Base-by-base conservation (phyloP, 2,113 vertebrate species). In the Phoxinus phoxinus region DNA sequence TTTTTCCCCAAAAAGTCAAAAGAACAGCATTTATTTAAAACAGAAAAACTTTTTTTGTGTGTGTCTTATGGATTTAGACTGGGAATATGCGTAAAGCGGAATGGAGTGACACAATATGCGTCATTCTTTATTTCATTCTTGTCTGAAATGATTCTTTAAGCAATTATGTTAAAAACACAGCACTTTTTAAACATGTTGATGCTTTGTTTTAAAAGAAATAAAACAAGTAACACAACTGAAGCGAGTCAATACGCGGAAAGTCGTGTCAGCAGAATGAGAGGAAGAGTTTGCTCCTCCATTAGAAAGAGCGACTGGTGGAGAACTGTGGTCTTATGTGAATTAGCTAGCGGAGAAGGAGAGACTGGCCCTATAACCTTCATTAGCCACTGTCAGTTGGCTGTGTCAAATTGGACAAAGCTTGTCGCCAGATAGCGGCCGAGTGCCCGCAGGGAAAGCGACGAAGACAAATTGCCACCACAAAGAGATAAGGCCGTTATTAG, bases 301-400 rank as follows among this genome's bases (percentile, higher is more conserved):
- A 85, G 56, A 72, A 25, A 25, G 44, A 76, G 37, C 2, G 23
- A 46, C 67, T 81, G 86, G 27, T 41, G 51, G 51, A 15, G 37
- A 85, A 56, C 65, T 17, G 37, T 32, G 77, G 81, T 84, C 48
- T 89, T 35, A 74, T 87, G 86, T 67, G 83, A 90, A 73, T 86
- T 46, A 61, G 71, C 75, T 53, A 56, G 6, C 30, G 87, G 83
- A 82, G 74, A 58, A 30, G 32, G 84, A 84, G 76, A 88, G 80
- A 46, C 84, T 85, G 75, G 53, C 90, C 87, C 59, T 2, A 78
- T 91, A 91, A 93, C 92, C 92, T 94, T 93, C 91, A 93, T 93
- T 93, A 93, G 87, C 32, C 8, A n/a, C 84, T 84, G 84, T 89
- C 89, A 67, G 86, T 6, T 32, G 89, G 88, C 82, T 56, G 79